These are phyloP conservation scores for Argya squamiceps DNA, from an alignment of 2,797 vertebrate species.

Conservation along the genomic window DNA sequence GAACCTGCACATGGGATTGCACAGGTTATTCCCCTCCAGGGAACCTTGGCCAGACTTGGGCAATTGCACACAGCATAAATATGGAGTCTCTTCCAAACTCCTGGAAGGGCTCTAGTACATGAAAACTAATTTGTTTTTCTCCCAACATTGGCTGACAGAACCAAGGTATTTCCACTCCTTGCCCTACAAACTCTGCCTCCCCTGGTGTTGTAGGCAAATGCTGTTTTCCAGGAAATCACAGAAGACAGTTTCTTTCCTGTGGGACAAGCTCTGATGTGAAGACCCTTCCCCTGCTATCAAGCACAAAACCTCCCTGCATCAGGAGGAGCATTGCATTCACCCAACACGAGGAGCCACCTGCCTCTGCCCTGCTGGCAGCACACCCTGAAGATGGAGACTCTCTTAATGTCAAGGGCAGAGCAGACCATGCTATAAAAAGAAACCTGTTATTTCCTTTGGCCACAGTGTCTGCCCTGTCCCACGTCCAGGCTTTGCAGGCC, in stretches of 20 bases:
- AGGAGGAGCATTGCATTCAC: neutral
- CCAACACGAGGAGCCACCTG: neutral
- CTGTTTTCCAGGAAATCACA: neutral
- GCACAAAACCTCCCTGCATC: neutral
- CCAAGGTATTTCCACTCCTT: neutral
- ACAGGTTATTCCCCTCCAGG: neutral
- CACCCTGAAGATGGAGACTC: neutral
- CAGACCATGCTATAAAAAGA: constrained; percentile 44
- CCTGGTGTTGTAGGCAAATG: neutral
- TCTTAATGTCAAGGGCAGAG: constrained; percentile 51
- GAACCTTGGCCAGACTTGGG: neutral
- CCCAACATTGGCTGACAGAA: fast-evolving
- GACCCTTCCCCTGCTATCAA: neutral
- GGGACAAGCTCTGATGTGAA: neutral
- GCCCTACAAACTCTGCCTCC: neutral
- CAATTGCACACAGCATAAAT: neutral
- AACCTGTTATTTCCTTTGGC: neutral
- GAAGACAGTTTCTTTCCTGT: neutral
- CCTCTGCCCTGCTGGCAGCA: neutral
- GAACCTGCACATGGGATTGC: neutral
- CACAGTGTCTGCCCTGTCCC: neutral
- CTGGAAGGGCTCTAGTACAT: neutral
- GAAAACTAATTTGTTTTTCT: neutral
- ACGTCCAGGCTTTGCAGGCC: neutral
- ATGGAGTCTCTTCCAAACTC: neutral